Conservation (phyloP, 2,888 invertebrate species). For the Ochropleura plecta region DNA sequence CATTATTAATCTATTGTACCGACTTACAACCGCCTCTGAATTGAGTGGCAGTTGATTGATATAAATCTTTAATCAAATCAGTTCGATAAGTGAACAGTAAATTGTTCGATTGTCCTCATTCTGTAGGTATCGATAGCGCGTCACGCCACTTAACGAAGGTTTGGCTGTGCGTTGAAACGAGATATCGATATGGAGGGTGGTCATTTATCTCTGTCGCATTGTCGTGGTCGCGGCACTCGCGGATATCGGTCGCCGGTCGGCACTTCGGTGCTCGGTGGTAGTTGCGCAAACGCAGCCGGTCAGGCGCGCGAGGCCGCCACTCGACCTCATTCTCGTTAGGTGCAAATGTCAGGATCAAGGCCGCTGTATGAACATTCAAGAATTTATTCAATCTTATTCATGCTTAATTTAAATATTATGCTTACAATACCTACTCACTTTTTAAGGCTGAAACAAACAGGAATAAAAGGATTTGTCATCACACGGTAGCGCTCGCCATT, state of each 20-base stretch:
- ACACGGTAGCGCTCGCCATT: too few relatives aligned
- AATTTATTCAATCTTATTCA: constrained; percentile 45
- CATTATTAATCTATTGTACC: constrained; percentile 23
- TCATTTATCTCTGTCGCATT: constrained; percentile 54
- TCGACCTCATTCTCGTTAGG: constrained; percentile 79
- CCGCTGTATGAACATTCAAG: constrained; percentile 66
- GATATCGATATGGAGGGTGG: constrained; percentile 52
- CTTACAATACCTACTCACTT: neutral
- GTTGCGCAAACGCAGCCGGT: constrained; percentile 76
- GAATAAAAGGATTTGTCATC: neutral
- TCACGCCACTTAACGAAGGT: constrained; percentile 50
- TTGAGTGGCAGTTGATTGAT: constrained; percentile 47
- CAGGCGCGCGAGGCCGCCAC: constrained; percentile 79
- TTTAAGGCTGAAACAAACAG: neutral
- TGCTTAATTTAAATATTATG: constrained; percentile 13
- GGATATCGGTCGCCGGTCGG: constrained; percentile 34
- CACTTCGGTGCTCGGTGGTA: constrained; percentile 45
- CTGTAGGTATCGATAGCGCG: constrained; percentile 47
- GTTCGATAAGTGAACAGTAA: constrained; percentile 65
- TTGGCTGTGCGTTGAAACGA: constrained; percentile 46
- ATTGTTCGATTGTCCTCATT: constrained; percentile 70
- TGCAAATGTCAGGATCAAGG: constrained; percentile 88
- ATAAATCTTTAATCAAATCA: constrained; percentile 67
- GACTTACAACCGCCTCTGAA: constrained; percentile 26
- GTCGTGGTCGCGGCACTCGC: constrained; percentile 36